Evolutionary conservation across 2,113 vertebrate genomes (phyloP).

Genomic region (Motacilla alba): DNA sequence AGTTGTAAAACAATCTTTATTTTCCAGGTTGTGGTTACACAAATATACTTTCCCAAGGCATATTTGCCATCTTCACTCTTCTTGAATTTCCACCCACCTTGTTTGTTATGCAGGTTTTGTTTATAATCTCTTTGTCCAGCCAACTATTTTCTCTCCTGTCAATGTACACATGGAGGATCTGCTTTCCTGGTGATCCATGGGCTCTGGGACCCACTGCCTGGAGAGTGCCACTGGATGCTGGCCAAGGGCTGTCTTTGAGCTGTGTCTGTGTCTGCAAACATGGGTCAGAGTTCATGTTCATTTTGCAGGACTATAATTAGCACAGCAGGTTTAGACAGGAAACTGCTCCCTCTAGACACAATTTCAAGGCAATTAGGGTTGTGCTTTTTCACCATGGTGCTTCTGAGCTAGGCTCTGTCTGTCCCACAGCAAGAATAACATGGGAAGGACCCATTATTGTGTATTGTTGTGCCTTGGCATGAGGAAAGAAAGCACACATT

Average conservation of each 20-base stretch:
- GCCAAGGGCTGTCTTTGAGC: not conserved
- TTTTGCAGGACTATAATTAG: constrained; percentile 14
- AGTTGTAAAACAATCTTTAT: not conserved
- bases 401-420: not conserved
- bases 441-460: not conserved
- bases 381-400: not conserved
- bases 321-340: not conserved
- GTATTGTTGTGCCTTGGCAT: not conserved
- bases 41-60: not conserved
- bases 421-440: not conserved
- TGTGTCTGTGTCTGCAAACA: not conserved
- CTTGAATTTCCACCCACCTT: not conserved
- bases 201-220: not conserved
- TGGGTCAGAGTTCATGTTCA: not conserved
- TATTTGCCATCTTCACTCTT: not conserved
- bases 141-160: not conserved
- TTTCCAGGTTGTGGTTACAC: not conserved
- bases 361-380: constrained; percentile 7
- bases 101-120: not conserved
- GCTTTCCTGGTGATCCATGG: not conserved
- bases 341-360: not conserved
- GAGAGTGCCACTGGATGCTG: not conserved
- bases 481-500: not conserved
- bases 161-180: not conserved
- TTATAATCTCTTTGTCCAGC: not conserved